Conservation (phyloP, 2,888 invertebrate genomes). For the Trichopoda pennipes region DNA sequence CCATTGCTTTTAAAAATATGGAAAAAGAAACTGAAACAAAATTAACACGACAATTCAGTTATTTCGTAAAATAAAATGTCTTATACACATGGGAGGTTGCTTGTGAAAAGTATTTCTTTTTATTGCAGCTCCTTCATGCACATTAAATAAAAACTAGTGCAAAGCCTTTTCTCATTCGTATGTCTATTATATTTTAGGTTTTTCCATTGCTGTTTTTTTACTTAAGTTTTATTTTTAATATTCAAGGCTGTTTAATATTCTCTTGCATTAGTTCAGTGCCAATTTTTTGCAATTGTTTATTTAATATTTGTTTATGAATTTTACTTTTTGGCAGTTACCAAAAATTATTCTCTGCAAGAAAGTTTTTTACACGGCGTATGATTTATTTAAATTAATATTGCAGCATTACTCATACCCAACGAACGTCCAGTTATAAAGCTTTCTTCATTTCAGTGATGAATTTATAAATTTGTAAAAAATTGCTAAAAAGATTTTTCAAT, state of each 20-base stretch:
- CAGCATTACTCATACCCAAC: conserved; percentile 3
- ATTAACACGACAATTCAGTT: conserved; percentile 15
- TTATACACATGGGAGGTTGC: background rate
- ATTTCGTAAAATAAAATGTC: conserved; percentile 6
- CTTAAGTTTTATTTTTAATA: background rate
- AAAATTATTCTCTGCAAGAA: background rate
- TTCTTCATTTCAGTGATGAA: too few relatives aligned
- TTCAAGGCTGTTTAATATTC: conserved; percentile 29
- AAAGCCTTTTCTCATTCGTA: conserved; percentile 25
- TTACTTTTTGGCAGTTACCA: too few relatives aligned
- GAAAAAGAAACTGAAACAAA: background rate
- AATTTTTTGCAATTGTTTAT: background rate
- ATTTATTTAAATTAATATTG: background rate
- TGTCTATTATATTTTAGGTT: conserved; percentile 31
- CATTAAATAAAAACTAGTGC: background rate
- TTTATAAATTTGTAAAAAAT: too few relatives aligned
- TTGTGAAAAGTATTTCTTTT: conserved; percentile 1
- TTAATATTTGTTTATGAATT: background rate
- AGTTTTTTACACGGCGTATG: conserved; percentile 3
- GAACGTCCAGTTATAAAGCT: too few relatives aligned
- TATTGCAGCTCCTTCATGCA: background rate
- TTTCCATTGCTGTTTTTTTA: background rate
- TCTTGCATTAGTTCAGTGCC: background rate
- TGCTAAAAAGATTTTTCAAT: too few relatives aligned
- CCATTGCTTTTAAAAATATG: conserved; percentile 16